Base-by-base conservation (phyloP, 2,888 invertebrate species). In the Leptogaster cylindrica region DNA sequence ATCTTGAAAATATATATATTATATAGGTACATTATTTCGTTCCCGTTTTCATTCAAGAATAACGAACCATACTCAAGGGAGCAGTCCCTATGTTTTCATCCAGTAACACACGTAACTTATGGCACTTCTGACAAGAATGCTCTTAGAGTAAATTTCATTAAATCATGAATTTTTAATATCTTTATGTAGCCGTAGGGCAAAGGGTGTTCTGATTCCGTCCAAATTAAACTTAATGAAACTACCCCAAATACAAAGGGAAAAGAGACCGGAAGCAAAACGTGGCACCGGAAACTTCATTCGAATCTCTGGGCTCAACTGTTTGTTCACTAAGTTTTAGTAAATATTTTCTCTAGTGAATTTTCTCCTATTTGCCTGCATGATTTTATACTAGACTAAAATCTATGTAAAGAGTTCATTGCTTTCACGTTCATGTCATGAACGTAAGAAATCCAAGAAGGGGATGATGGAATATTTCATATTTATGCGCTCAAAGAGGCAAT, bases 311-410 rank as follows among this genome's bases (percentile, higher is more conserved):
- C 52, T 31, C 27, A 31, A 16, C 6, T 52, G 52, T 52, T 52
- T 52, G 52, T n/a, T 33, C 6, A 23, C 58, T 25, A 41, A 58
- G 58, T 58, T 58, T 25, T 41, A 41, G 58, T 41, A 58, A 58
- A 58, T 58, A 58, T 58, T 58, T 58, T 58, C 58, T 25, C 58
- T 39, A 18, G 39, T 58, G 58, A 39, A 25, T 41, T 41, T 12
- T 25, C 41, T 58, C 58, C 36, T 58, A 41, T 58, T 58, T 58
- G 58, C 58, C 28, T 58, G 39, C 23, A 58, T 41, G 58, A 58
- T 58, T 58, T n/a, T n/a, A n/a, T n/a, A n/a, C n/a, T n/a, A n/a
- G n/a, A n/a, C n/a, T n/a, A n/a, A n/a, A n/a, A n/a, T n/a, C n/a
- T n/a, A n/a, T 58, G n/a, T 18, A 16, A 41, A 25, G 58, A 46